phyloP scores from a whole-genome alignment of 1,140 invertebrate genomes.

The Acromyrmex echinatior region DNA sequence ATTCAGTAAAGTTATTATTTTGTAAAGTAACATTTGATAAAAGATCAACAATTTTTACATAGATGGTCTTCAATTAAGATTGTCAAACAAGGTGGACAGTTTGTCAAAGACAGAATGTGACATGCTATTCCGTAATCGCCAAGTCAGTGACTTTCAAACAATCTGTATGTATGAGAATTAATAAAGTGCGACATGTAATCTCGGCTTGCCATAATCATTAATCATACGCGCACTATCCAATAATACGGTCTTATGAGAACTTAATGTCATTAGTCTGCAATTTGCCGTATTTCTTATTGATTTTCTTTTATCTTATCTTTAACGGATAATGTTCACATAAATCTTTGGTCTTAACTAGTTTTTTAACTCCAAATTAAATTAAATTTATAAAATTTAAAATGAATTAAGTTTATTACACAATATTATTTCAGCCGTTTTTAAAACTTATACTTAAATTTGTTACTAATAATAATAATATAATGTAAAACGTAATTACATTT shows the following conservation, averaged over 20 bases:
- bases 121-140: constrained; percentile 63
- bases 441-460: background rate
- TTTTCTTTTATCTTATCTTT: constrained; percentile 44
- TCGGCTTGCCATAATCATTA: constrained; percentile 66
- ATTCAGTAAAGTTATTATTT: constrained; percentile 32
- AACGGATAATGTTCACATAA: constrained; percentile 10
- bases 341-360: background rate
- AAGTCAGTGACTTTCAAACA: constrained; percentile 66
- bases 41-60: constrained; percentile 65
- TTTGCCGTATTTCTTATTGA: constrained; percentile 38
- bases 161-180: constrained; percentile 69
- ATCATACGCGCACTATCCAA: constrained; percentile 49
- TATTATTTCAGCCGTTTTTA: background rate
- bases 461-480: background rate
- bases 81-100: constrained; percentile 67
- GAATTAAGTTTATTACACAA: constrained; percentile 10
- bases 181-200: constrained; percentile 73
- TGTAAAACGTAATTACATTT: constrained; percentile 6
- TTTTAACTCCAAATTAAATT: background rate
- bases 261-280: constrained; percentile 35
- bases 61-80: constrained; percentile 75
- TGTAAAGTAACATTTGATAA: constrained; percentile 38
- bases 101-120: constrained; percentile 67
- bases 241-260: constrained; percentile 17
- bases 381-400: background rate